phyloP scores from a whole-genome alignment of 2,797 vertebrate genomes.

The Lepilemur ruficaudatus region DNA sequence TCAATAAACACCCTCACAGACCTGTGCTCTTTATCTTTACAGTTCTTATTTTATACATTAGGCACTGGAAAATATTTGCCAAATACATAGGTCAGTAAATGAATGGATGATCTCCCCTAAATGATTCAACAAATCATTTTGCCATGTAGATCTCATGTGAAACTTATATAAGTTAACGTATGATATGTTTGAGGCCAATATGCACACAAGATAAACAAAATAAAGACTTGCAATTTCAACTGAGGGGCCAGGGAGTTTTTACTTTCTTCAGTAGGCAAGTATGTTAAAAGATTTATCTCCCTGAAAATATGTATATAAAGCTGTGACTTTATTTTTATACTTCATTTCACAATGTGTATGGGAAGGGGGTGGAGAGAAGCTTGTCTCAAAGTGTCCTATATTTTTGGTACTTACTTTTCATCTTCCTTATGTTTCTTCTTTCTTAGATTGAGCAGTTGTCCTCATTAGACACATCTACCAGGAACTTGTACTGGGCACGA shows the following conservation, averaged over 20 bases:
- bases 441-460: constrained; percentile 14
- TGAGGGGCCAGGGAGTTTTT: not conserved
- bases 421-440: constrained; percentile 53
- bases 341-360: constrained; percentile 49
- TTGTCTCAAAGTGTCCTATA: constrained; percentile 55
- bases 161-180: not conserved
- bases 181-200: not conserved
- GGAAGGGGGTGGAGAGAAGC: constrained; percentile 51
- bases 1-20: not conserved
- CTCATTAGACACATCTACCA: constrained; percentile 6
- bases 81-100: not conserved
- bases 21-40: not conserved
- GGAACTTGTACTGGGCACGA: not conserved
- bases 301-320: constrained; percentile 47
- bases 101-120: not conserved
- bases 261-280: not conserved
- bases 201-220: not conserved
- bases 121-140: not conserved
- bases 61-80: not conserved
- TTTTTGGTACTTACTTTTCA: constrained; percentile 66
- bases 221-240: not conserved
- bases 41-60: not conserved
- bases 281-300: not conserved
- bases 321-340: constrained; percentile 62
- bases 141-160: not conserved